Evolutionary conservation across 1,140 invertebrate genomes (phyloP), one percentile per base, ranked within the genome.

Genomic region (Orius laevigatus): DNA sequence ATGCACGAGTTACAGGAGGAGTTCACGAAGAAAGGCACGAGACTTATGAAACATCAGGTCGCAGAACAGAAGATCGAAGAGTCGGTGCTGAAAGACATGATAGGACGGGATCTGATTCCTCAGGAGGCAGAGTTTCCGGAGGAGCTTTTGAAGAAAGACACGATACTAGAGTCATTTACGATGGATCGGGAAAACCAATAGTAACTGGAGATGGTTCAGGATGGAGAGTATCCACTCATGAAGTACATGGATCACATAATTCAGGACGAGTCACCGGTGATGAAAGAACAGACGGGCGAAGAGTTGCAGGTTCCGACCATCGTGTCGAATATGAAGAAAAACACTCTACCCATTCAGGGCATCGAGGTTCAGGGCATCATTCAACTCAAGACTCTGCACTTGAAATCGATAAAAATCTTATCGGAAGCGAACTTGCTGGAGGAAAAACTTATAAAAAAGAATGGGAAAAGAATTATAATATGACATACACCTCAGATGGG

Each of bases 391-490:
- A 25, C 3, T 3, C 25, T 4, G 25, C 3, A 25, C 8, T 25
- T 25, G 25, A 25, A 25, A 25, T 25, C 25, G 25, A 25, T 8
- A 25, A 25, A 25, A 25, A 25, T 25, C 25, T 25, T 4, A 25
- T 25, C 8, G 25, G 25, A 25, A 8, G 25, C 8, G 25, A 8
- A 8, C 25, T 25, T 8, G 3, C 25, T 4, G 35, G 16, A 38
- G 46, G 36, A 14, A 49, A 11, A 8, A 18, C 16, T 10, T 51
- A 46, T 25, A 35, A 32, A 16, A 44, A 51, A 51, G 49, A 51
- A 35, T 39, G 41, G 44, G 49, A 46, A 39, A 35, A 20, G 12
- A 9, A 42, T 19, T 51, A 46, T 16, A 51, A 51, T 32, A 46
- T 44, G 8, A 46, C 49, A 25, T 25, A 25, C 25, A 25, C 25